A percentile compares a stretch with the other conserved stretches of the same genome.
phyloP scores from a whole-genome alignment of 1,140 invertebrate genomes.

The Brachionus asplanchnoidis region DNA sequence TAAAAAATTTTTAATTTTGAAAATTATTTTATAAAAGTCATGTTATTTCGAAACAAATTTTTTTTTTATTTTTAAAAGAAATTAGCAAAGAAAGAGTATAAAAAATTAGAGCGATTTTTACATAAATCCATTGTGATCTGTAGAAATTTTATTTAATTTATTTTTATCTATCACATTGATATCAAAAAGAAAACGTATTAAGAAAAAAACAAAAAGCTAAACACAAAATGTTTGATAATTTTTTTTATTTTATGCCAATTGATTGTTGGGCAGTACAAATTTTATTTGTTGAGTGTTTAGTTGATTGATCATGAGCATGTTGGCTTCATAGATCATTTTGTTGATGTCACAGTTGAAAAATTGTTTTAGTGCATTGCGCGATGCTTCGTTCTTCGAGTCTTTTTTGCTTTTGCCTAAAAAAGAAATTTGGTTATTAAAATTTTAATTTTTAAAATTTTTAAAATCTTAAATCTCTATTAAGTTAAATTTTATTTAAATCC shows the following conservation, averaged over 20 bases:
- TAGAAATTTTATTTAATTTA: not conserved
- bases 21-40: not conserved
- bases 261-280: not conserved
- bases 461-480: no score
- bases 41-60: not conserved
- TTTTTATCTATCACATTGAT: not conserved
- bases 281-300: not conserved
- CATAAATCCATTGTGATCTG: not conserved
- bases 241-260: not conserved
- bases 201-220: not conserved
- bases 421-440: no score
- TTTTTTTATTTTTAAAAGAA: not conserved
- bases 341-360: conserved; percentile 18
- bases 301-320: not conserved
- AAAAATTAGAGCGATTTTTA: not conserved
- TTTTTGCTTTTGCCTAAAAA: conserved; percentile 31
- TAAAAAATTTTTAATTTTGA: not conserved
- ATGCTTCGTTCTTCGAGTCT: conserved; percentile 28
- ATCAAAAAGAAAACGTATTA: not conserved
- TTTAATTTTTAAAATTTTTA: no score
- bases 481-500: no score
- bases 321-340: not conserved
- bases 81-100: not conserved
- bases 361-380: not conserved
- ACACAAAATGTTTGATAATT: not conserved